phyloP scores from a whole-genome alignment of 1,140 invertebrate genomes.

The Dreissena rostriformis region DNA sequence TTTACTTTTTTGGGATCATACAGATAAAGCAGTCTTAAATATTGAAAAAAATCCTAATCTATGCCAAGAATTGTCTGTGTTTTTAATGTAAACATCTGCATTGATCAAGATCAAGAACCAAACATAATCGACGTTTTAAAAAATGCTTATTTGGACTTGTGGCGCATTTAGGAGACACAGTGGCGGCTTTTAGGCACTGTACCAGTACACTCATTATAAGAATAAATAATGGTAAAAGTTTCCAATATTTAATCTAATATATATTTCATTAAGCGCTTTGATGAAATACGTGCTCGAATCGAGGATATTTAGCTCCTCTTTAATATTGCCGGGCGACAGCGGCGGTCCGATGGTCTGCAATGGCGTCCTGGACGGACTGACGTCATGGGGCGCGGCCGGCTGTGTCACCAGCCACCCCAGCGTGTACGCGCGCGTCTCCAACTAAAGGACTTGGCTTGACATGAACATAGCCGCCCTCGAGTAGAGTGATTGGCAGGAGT shows the following conservation, averaged over 20 bases:
- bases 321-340: constrained; percentile 58
- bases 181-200: neutral
- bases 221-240: neutral
- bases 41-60: too few relatives aligned
- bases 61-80: too few relatives aligned
- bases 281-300: neutral
- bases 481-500: too few relatives aligned
- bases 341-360: constrained; percentile 60
- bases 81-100: too few relatives aligned
- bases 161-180: neutral
- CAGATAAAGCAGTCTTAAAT: too few relatives aligned
- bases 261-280: neutral
- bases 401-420: constrained; percentile 34
- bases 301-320: too few relatives aligned
- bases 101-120: too few relatives aligned
- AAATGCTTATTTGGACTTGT: too few relatives aligned
- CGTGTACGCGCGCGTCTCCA: constrained; percentile 39
- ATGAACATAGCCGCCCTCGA: neutral
- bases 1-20: too few relatives aligned
- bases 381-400: constrained; percentile 55
- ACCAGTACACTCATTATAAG: neutral
- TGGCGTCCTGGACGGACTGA: constrained; percentile 51
- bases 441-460: constrained; percentile 15
- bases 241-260: neutral
- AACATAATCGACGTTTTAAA: too few relatives aligned